Evolutionary conservation across 2,888 invertebrate genomes (phyloP), one percentile per base, ranked within the genome.

Genomic region (Apodemia zela): DNA sequence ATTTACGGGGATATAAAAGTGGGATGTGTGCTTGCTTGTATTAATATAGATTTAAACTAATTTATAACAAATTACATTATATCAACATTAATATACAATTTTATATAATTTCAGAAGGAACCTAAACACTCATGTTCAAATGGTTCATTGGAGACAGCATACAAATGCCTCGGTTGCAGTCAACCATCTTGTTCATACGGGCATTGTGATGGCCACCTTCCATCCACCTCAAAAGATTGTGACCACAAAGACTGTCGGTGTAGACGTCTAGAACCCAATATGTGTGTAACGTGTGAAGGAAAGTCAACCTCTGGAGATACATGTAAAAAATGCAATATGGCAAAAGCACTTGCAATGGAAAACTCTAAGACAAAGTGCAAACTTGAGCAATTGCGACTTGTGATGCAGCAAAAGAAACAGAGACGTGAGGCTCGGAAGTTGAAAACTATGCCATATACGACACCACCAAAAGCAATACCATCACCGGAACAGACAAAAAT

Each of bases 341-440:
- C 89, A 69, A 85, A 85, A 66, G 88, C 92, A 11, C 84, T 94
- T 64, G 95, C 95, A 60, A 86, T 94, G 78, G 96, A 96, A 70
- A 96, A 96, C 79, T 93, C 94, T 72, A 96, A 96, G 73, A 96
- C 96, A 8, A 95, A 96, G 75, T 95, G 96, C 72, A 98, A 98
- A 85, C 93, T 98, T 84, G 96, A 97, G 77, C 96, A 97, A 70
- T 90, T 98, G 63, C 95, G 97, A 71, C 93, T 97, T 71, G 97
- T 98, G 65, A 96, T 98, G 97, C 97, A 97, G 73, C 97, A 98
- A 82, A 94, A 97, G 75, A 95, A 97, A 69, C 95, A 97, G 69
- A 93, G 97, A 67, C 94, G 98, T 62, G 95, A 97, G 75, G 96
- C 95, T 57, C 93, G 96, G 64, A 95, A 95, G 80, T 86, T 95